Conservation (phyloP, 2,888 invertebrate genomes). For the Suillia variegata region DNA sequence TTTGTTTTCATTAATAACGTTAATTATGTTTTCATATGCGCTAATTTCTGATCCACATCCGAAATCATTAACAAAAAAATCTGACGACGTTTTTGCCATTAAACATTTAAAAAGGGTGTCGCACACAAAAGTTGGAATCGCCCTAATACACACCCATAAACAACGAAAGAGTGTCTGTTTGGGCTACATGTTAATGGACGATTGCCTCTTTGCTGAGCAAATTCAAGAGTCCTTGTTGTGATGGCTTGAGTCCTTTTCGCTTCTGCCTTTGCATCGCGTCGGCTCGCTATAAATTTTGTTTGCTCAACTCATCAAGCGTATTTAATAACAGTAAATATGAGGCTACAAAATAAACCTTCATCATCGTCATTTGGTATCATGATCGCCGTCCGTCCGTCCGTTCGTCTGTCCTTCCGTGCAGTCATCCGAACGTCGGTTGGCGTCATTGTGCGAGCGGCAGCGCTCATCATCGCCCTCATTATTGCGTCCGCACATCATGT, state of each 20-base stretch:
- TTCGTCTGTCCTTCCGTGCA: too few species aligned
- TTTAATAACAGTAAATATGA: conserved; percentile 17
- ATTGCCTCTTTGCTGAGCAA: not conserved
- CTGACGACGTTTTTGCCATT: too few species aligned
- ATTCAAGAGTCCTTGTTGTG: not conserved
- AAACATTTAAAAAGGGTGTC: not conserved
- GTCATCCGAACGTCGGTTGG: not conserved
- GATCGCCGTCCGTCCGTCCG: not conserved
- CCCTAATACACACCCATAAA: too few species aligned
- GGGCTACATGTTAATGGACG: not conserved
- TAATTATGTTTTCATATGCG: too few species aligned
- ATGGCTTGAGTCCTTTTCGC: not conserved
- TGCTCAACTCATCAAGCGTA: conserved; percentile 16
- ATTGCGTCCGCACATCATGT: not conserved
- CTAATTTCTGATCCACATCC: too few species aligned
- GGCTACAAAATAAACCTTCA: not conserved
- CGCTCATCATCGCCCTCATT: conserved; percentile 6
- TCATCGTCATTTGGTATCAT: conserved; percentile 6
- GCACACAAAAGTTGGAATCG: not conserved
- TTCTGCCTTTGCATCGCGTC: not conserved
- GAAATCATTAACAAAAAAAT: too few species aligned
- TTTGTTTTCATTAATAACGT: too few species aligned
- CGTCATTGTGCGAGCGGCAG: conserved; percentile 1
- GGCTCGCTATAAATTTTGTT: conserved; percentile 14
- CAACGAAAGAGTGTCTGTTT: too few species aligned